phyloP scores from a whole-genome alignment of 1,140 invertebrate genomes.

The Calycopis cecrops region DNA sequence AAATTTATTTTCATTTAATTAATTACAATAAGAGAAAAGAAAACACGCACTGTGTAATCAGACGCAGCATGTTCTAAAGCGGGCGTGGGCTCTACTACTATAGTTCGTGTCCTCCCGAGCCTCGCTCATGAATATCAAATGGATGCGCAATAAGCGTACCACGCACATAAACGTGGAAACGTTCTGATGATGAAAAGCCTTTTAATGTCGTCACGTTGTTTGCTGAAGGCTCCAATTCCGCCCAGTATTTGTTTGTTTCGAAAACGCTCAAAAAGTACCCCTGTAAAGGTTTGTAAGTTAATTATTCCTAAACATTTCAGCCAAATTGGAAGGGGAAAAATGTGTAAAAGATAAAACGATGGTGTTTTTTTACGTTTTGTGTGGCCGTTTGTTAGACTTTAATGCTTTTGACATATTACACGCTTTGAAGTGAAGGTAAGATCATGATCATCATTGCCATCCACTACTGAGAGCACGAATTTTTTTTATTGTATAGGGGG shows the following conservation, averaged over 20 bases:
- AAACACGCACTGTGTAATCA: too few relatives aligned
- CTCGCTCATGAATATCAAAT: too few relatives aligned
- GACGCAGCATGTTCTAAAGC: too few relatives aligned
- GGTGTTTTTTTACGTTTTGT: background rate
- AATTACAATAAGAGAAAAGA: too few relatives aligned
- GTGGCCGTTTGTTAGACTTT: background rate
- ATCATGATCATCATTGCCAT: too few relatives aligned
- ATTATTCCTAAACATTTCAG: slow-evolving; percentile 10
- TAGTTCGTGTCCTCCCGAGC: too few relatives aligned
- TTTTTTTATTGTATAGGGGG: too few relatives aligned
- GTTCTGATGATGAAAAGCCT: slow-evolving; percentile 2
- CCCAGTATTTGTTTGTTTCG: slow-evolving; percentile 4
- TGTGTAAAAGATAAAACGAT: slow-evolving; percentile 2
- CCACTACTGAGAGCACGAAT: too few relatives aligned
- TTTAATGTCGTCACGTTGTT: slow-evolving; percentile 1
- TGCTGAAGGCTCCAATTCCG: slow-evolving; percentile 6
- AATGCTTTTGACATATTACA: background rate
- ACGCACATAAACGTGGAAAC: background rate
- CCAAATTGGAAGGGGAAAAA: slow-evolving; percentile 2
- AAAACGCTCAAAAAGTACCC: slow-evolving; percentile 3
- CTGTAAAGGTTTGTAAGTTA: slow-evolving; percentile 11
- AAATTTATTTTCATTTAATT: too few relatives aligned
- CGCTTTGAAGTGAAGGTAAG: too few relatives aligned
- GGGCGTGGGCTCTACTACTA: too few relatives aligned
- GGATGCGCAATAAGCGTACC: too few relatives aligned